These are phyloP conservation scores for Pelobates fuscus DNA, from an alignment of 2,113 vertebrate species.

Conservation along the genomic window DNA sequence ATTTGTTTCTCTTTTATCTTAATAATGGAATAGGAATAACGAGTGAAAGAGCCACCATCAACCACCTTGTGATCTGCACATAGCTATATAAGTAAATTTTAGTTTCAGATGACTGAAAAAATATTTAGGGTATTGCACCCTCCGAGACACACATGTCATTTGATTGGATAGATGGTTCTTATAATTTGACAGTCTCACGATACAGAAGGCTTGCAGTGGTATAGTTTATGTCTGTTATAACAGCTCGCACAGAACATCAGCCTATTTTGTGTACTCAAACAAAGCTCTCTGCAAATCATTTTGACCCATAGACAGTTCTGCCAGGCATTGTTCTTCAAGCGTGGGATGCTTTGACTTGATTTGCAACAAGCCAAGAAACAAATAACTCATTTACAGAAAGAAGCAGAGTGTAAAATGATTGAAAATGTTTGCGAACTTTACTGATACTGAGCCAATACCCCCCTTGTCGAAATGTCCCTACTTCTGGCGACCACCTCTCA, in stretches of 20 bases:
- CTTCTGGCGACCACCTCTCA: constrained; percentile 26
- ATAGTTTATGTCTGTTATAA: background rate
- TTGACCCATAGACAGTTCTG: constrained; percentile 50
- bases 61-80: too few relatives aligned
- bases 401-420: constrained; percentile 56
- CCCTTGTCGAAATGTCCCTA: background rate
- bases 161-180: too few relatives aligned
- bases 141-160: too few relatives aligned
- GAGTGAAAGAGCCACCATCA: too few relatives aligned
- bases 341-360: constrained; percentile 50
- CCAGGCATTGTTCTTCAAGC: constrained; percentile 54
- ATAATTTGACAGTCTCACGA: background rate
- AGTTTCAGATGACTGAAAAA: too few relatives aligned
- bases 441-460: background rate
- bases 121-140: too few relatives aligned
- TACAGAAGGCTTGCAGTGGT: background rate
- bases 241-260: constrained; percentile 28
- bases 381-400: constrained; percentile 58
- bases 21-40: too few relatives aligned
- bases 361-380: constrained; percentile 54
- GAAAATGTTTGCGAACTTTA: constrained; percentile 48
- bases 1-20: too few relatives aligned
- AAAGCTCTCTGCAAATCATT: constrained; percentile 34
- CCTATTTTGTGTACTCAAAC: constrained; percentile 31
- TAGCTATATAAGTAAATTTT: too few relatives aligned